Conservation (phyloP, 2,797 vertebrate genomes). For the Sphenodon punctatus region DNA sequence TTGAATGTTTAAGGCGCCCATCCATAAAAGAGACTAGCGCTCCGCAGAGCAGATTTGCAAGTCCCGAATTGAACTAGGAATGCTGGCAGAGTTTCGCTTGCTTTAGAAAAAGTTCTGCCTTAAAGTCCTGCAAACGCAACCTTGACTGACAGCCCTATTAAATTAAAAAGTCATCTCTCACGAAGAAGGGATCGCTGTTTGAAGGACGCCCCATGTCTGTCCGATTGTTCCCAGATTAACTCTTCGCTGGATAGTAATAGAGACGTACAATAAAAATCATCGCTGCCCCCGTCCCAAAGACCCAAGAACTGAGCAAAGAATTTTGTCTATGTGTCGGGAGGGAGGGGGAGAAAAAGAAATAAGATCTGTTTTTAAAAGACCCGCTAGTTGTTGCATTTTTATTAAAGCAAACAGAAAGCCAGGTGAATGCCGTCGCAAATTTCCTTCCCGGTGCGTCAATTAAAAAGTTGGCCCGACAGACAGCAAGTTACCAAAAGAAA, state of each 20-base stretch:
- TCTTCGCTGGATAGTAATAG: not conserved
- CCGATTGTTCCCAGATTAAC: not conserved
- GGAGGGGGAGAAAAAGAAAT: too few species aligned
- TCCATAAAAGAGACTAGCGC: accelerated
- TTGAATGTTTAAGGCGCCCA: too few species aligned
- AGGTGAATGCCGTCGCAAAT: not conserved
- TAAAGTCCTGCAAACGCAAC: accelerated
- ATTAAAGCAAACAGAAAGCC: not conserved
- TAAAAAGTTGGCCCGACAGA: not conserved
- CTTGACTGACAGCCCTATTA: not conserved
- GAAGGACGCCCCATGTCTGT: not conserved
- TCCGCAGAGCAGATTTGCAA: too few species aligned
- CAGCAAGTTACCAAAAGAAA: not conserved
- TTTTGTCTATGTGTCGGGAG: not conserved
- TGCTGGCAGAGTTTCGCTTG: not conserved
- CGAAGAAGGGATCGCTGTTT: not conserved
- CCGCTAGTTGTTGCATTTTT: not conserved
- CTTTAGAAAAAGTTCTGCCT: not conserved
- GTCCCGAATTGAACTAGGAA: not conserved
- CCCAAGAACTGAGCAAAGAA: not conserved
- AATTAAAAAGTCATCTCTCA: not conserved
- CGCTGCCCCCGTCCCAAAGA: too few species aligned
- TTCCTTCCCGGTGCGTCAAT: not conserved
- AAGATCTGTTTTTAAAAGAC: not conserved
- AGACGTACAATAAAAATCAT: not conserved